Evolutionary conservation across 2,888 invertebrate genomes (phyloP), one percentile per base, ranked within the genome.

Genomic region (Galerucella calmariensis): DNA sequence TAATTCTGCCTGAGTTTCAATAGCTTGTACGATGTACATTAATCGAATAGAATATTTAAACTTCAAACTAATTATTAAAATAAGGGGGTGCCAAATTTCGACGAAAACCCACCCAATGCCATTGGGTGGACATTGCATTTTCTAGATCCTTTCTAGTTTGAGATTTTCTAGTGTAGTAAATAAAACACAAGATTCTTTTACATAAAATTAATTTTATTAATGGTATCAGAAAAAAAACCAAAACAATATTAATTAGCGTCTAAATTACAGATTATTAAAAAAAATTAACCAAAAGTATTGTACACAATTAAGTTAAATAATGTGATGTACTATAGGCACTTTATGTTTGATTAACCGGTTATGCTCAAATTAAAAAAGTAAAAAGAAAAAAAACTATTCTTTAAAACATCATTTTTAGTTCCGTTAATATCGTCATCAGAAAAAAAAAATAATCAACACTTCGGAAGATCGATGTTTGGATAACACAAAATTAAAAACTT

Each of bases 401-500:
- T 61, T 48, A 70, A 70, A 62, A 70, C 12, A 63, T 48, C 16
- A 44, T 41, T 61, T 67, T 75, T 75, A 75, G 72, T 72, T 24
- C 66, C 20, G 69, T 69, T 75, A 75, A 73, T 73, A 58, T 69
- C 62, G 51, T 65, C 53, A 69, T 20, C 46, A 14, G 35, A 8
- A 41, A 48, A 56, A 44, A 63, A 75, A 76, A 63, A 27, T 27
- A 27, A 27, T 27, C 61, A 62, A 71, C 69, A 20, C 67, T 68
- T 71, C 73, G 74, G 69, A 76, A 75, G 71, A 76, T 72, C 53
- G 62, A 76, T 76, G 24, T 35, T 72, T 62, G 63, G 69, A 72
- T 75, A 74, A 69, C 75, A 76, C 63, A 59, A 72, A 61, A 75
- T 70, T 75, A 69, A 48, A 74, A 75, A 75, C 62, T 71, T 67